Base-by-base conservation (phyloP, 2,888 invertebrate species). In the Unio delphinus region DNA sequence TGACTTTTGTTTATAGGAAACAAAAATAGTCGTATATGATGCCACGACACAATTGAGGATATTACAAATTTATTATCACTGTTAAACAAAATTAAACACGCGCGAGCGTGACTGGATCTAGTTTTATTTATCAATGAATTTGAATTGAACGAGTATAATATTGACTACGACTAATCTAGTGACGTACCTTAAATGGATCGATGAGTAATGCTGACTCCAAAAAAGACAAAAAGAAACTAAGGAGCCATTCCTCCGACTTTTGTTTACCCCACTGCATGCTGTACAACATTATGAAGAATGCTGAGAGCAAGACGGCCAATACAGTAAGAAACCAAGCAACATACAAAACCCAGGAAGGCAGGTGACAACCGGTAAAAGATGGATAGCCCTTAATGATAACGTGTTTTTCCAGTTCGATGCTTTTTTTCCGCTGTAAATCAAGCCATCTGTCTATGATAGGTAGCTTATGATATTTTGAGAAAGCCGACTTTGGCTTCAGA, bases 301-400 rank as follows among this genome's bases (percentile, higher is more conserved):
- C 72, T 0, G 79, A 79, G 0, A 70, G 58, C 2, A 68, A 55
- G 6, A 73, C 68, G 55, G 72, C 70, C 7, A 75, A 26, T n/a
- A 65, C 34, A 26, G 72, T 66, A 20, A 78, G 11, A 2, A 69
- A n/a, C 78, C 76, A 80, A 15, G 73, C 78, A 28, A 80, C 63
- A 59, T 76, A 78, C 7, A 71, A 68, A 34, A 74, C 71, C 64
- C 70, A 80, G 55, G 74, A 64, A 20, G 80, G 80, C 56, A 81
- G 61, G 11, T 70, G 64, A 17, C 70, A 66, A 54, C 68, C 73
- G 11, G 45, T 45, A 45, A 45, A 45, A 11, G 45, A 15, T 45
- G 45, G 45, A 45, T 45, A 11, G 66, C 73, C 56, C 68, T 73
- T 5, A 68, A 70, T 2, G 70, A 70, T 34, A 66, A 34, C 17